Evolutionary conservation across 2,888 invertebrate genomes (phyloP), one percentile per base, ranked within the genome.

Genomic region (Trachelus stipa): DNA sequence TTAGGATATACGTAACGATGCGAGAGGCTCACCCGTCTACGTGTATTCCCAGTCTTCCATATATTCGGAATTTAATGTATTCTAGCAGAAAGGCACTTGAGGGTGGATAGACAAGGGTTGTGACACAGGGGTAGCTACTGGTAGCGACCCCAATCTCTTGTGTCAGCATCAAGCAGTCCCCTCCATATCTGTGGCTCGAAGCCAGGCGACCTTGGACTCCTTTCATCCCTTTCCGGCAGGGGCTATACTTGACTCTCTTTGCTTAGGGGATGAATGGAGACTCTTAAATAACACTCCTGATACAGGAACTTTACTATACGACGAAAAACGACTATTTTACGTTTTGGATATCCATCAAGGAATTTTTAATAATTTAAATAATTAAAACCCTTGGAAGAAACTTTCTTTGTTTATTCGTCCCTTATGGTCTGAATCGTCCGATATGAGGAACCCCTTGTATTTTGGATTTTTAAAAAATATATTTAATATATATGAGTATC

Each of bases 141-240:
- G 12, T 37, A 74, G 79, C 83, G 81, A 80, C 85, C 84, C 83
- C 83, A 83, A 87, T 86, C 80, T 80, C 81, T 80, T 80, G 84
- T 85, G 87, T 86, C 86, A 87, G 86, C 86, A 83, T 83, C 81
- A 81, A 81, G 80, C 77, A n/a, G 56, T 33, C 35, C 73, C 69
- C 77, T 79, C 75, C 74, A 71, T 75, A 56, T 68, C 77, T 73
- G 74, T 40, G 83, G 82, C 85, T 82, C 79, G 76, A 79, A 81
- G 84, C 85, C 85, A 87, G 83, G 79, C 83, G 87, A 87, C 88
- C 88, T 88, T 88, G 87, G 84, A 83, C 85, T 85, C 83, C 76
- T 86, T 86, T 81, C 79, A 77, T 69, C 71, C 76, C 78, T 79
- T 79, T 81, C 77, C 78, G 75, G 76, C 77, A 73, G 74, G 31